A percentile compares a stretch with the other conserved stretches of the same genome.
Conservation (phyloP, 2,888 invertebrate species). For the Timema podura region DNA sequence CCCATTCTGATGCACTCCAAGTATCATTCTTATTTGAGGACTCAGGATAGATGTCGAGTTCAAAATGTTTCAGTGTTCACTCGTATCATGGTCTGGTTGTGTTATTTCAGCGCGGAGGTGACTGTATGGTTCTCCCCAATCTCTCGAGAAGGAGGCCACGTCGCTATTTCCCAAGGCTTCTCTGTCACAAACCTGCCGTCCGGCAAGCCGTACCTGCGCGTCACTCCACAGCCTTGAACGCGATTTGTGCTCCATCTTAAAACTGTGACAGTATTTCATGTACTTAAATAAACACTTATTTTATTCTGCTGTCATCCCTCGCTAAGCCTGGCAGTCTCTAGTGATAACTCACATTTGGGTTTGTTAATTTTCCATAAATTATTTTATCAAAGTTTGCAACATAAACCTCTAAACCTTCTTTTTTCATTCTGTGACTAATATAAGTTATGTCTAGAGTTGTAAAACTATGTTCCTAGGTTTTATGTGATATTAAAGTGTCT, state of each 20-base stretch:
- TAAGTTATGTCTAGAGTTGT: no score
- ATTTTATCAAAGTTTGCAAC: no score
- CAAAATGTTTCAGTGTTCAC: conserved; percentile 13
- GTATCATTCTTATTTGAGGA: not conserved
- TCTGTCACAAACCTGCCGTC: conserved; percentile 72
- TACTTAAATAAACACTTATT: no score
- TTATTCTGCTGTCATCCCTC: no score
- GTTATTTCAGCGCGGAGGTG: conserved; percentile 65
- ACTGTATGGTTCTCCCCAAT: conserved; percentile 87
- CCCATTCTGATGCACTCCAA: not conserved
- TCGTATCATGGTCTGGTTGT: conserved; percentile 10
- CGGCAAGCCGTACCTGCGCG: conserved; percentile 77
- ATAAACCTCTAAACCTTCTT: no score
- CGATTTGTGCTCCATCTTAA: no score
- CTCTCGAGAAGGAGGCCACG: conserved; percentile 64
- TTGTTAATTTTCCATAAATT: not conserved
- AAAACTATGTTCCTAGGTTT: no score
- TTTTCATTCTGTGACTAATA: no score
- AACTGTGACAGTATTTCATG: no score
- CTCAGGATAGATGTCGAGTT: not conserved
- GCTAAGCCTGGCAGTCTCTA: not conserved
- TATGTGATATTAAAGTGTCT: no score
- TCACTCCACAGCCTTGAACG: conserved; percentile 56
- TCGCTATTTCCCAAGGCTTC: conserved; percentile 66
- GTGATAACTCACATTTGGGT: not conserved